Evolutionary conservation across 1,140 invertebrate species (phyloP).

Genomic region (Muscidifurax raptorellus): DNA sequence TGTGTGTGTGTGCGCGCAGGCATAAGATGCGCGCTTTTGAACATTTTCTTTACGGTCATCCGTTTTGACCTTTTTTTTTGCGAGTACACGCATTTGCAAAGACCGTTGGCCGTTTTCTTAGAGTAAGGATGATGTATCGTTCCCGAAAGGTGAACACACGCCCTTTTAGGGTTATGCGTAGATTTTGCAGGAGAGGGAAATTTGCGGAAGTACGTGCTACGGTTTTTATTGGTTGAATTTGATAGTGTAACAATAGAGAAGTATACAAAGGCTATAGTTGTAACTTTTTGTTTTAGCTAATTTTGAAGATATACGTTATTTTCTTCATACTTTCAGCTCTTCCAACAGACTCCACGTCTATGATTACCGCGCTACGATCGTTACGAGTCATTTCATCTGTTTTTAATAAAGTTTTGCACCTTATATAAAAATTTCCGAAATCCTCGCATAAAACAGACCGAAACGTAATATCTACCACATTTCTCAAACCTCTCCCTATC

Average conservation of each 20-base stretch:
- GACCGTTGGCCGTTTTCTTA: constrained; percentile 30
- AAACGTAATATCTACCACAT: background rate
- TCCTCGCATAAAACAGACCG: background rate
- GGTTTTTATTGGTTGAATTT: constrained; percentile 34
- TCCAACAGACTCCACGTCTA: too few species aligned
- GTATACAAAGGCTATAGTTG: too few species aligned
- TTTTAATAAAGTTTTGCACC: too few species aligned
- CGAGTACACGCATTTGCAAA: background rate
- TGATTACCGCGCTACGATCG: too few species aligned
- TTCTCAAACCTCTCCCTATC: background rate
- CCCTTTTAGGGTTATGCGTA: background rate
- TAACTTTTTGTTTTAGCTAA: too few species aligned
- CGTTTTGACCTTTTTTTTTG: constrained; percentile 14
- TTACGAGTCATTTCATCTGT: too few species aligned
- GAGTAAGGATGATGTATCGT: background rate
- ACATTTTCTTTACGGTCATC: background rate
- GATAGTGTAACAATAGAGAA: background rate
- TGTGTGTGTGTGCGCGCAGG: background rate
- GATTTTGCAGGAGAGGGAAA: background rate
- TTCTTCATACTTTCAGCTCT: too few species aligned
- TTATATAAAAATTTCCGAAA: too few species aligned
- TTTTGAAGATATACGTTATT: too few species aligned
- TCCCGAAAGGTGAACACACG: background rate
- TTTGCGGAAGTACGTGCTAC: background rate
- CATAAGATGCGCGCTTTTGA: constrained; percentile 3